These are phyloP conservation scores for Chaenocephalus aceratus DNA, from an alignment of 2,113 vertebrate genomes.

Conservation along the genomic window DNA sequence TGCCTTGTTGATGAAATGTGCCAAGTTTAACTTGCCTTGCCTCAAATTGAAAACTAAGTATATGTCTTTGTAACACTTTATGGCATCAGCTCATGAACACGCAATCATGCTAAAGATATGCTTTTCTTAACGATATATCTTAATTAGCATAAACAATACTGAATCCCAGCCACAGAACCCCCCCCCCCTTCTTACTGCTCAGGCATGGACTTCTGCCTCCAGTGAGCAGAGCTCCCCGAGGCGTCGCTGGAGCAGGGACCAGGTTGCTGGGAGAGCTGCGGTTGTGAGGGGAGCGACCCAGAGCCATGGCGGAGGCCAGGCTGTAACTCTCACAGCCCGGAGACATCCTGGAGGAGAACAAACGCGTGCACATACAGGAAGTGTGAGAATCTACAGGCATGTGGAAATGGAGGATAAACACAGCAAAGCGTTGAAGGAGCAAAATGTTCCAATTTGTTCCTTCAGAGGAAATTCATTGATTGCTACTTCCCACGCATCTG, in stretches of 20 bases:
- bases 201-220: conserved; percentile 97
- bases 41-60: background rate
- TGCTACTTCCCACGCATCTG: conserved; percentile 20
- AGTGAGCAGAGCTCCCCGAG: conserved; percentile 91
- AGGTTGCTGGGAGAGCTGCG: conserved; percentile 97
- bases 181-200: conserved; percentile 90
- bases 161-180: background rate
- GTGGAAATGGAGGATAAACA: conserved; percentile 27
- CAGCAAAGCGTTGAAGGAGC: conserved; percentile 9
- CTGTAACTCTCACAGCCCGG: conserved; percentile 94
- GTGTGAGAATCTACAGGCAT: background rate
- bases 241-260: conserved; percentile 94
- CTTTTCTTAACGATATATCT: background rate
- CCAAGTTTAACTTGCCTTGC: too few species aligned
- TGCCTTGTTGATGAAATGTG: too few species aligned
- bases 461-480: conserved; percentile 42
- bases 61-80: background rate
- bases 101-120: background rate
- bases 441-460: conserved; percentile 9
- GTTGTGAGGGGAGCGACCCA: conserved; percentile 93
- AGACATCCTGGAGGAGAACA: conserved; percentile 86
- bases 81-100: background rate
- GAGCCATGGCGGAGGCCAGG: conserved; percentile 91
- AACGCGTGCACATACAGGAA: conserved; percentile 29
- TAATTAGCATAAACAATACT: background rate